phyloP scores from a whole-genome alignment of 2,797 vertebrate species.

The Hypotaenidia philippensis region DNA sequence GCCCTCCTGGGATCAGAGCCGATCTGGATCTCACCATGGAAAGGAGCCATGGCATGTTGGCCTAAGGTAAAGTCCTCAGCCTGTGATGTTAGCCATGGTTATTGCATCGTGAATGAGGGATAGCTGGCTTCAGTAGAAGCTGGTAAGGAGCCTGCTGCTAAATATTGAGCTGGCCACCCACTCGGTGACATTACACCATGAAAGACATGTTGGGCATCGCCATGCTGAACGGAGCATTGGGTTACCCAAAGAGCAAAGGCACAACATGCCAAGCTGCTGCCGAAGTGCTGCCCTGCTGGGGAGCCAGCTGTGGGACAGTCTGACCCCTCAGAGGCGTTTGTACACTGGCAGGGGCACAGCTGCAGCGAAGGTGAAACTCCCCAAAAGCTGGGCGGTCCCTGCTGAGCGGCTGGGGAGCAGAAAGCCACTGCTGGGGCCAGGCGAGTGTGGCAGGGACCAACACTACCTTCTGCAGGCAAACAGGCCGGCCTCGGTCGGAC shows the following conservation, averaged over 20 bases:
- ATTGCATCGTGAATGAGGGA: not conserved
- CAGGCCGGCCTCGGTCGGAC: not conserved
- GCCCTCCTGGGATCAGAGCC: not conserved
- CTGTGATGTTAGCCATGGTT: not conserved
- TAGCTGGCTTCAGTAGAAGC: not conserved
- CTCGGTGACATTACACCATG: not conserved
- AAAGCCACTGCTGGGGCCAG: not conserved
- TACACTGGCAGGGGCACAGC: not conserved
- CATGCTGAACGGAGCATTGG: not conserved
- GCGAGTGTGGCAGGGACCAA: not conserved
- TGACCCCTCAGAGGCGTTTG: not conserved
- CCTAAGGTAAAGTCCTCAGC: not conserved
- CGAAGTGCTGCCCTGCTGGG: not conserved
- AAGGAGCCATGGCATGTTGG: rapidly evolving
- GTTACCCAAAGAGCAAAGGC: not conserved
- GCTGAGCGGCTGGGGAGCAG: not conserved
- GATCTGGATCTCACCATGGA: not conserved
- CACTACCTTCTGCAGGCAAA: not conserved
- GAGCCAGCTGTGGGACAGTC: not conserved
- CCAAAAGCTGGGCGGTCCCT: rapidly evolving
- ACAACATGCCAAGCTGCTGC: not conserved
- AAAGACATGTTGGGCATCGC: rapidly evolving
- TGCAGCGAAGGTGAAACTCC: not conserved
- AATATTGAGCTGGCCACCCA: not conserved
- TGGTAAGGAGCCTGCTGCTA: not conserved